A percentile compares a stretch with the other conserved stretches of the same genome.
Evolutionary conservation across 2,888 invertebrate species (phyloP).

Genomic region (Spialia ferax): DNA sequence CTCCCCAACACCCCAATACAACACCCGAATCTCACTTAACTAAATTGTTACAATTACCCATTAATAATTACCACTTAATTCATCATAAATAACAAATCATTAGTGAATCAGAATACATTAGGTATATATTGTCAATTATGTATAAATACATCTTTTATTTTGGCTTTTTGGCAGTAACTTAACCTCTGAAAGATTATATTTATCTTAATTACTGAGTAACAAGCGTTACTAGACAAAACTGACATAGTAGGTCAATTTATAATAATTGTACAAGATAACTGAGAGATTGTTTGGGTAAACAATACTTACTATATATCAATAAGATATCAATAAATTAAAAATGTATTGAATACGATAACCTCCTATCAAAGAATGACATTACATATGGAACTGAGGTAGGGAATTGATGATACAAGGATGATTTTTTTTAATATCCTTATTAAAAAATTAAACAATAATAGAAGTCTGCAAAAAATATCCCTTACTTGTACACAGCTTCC

Average conservation of each 20-base stretch:
- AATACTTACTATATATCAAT: neutral
- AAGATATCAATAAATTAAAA: neutral
- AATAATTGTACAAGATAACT: constrained; percentile 8
- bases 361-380: neutral
- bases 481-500: no score
- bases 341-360: neutral
- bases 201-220: constrained; percentile 12
- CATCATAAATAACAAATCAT: neutral
- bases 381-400: neutral
- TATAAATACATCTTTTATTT: neutral
- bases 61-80: neutral
- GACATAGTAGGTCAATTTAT: constrained; percentile 23
- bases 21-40: constrained; percentile 16
- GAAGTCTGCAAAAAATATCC: no score
- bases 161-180: neutral
- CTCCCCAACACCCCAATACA: constrained; percentile 30
- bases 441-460: no score
- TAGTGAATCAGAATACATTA: neutral
- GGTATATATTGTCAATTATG: no score
- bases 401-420: neutral
- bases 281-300: neutral
- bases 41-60: neutral
- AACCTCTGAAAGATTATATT: neutral
- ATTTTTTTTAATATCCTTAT: neutral
- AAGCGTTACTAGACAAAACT: constrained; percentile 27